Evolutionary conservation across 2,113 vertebrate species (phyloP), one percentile per base, ranked within the genome.

Genomic region (Silurus asotus): DNA sequence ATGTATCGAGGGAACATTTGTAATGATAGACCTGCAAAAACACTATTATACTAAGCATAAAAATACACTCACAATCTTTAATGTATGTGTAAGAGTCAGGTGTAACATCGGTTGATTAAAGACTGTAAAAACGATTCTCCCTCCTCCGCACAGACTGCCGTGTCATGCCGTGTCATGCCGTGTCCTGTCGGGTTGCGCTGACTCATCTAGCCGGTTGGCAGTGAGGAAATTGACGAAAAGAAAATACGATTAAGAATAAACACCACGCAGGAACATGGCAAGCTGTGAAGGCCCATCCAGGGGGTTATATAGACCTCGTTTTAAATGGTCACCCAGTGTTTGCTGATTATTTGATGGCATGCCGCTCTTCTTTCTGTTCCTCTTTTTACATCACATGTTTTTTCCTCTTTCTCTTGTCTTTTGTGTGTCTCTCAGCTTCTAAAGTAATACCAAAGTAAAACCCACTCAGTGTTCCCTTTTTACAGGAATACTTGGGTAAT

Each of bases 401-500:
- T 58, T 79, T 48, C 17, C 75, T 80, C 15, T 45, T 17, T 79
- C 15, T 37, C 28, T 37, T 37, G 28, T 37, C 28, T 37, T 37
- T 37, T 37, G 28, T 58, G 0, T 23, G 56, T 80, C 17, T 80
- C 17, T 81, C 2, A 23, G 58, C 17, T 45, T 81, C 8, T 61
- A 14, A 81, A 62, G 59, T 81, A 81, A 81, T 62, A n/a, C 8
- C 23, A 6, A 51, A 64, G 58, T 81, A 51, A 81, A 64, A 51
- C 59, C 14, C 4, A 45, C 79, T 81, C 2, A 4, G 59, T 81
- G 37, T 64, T 64, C 45, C 59, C 23, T 81, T 81, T 81, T 64
- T 81, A 49, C 58, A 6, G 45, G 45, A 64, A 64, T n/a, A 14
- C 79, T 81, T 81, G 59, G 64, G 79, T 81, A 81, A 81, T 64